These are phyloP conservation scores for Aurelia coerulea DNA, from an alignment of 30 jellyfish, hydroid and myxozoan species.

Conservation along the genomic window DNA sequence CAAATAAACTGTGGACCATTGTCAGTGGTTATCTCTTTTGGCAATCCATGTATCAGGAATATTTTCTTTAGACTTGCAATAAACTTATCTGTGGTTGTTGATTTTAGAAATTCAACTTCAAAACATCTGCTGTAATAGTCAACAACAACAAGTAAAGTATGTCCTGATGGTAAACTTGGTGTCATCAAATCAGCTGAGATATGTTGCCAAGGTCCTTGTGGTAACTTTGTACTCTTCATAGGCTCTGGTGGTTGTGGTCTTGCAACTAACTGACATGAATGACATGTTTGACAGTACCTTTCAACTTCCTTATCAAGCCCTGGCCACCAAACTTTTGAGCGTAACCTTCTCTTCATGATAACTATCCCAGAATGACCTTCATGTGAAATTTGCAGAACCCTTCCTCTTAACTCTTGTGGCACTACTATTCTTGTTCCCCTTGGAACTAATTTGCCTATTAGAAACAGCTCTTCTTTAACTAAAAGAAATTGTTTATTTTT, in stretches of 20 bases:
- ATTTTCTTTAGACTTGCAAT: conserved; percentile 51
- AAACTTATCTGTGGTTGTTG: conserved; percentile 56
- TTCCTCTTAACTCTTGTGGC: too few relatives aligned
- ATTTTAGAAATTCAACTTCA: conserved; percentile 48
- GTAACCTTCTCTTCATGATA: conserved; percentile 31
- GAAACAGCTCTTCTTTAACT: too few relatives aligned
- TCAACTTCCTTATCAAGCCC: background rate
- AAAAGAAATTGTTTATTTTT: too few relatives aligned
- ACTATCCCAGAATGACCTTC: conserved; percentile 67
- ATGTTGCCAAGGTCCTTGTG: conserved; percentile 62
- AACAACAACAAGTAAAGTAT: too few relatives aligned
- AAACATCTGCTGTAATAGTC: background rate
- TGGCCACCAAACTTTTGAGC: conserved; percentile 78
- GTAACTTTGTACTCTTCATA: conserved; percentile 45
- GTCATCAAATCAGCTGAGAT: conserved; percentile 14
- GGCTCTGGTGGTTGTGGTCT: conserved; percentile 49
- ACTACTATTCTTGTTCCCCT: too few relatives aligned
- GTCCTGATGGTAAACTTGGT: too few relatives aligned
- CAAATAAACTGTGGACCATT: conserved; percentile 62
- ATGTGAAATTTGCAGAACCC: too few relatives aligned
- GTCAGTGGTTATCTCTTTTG: conserved; percentile 14
- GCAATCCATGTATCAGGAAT: background rate
- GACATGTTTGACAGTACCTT: too few relatives aligned
- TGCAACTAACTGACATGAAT: conserved; percentile 11
- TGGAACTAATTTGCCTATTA: too few relatives aligned